A percentile compares a stretch with the other conserved stretches of the same genome.
Evolutionary conservation across 2,113 vertebrate genomes (phyloP).

Genomic region (Hippoglossus stenolepis): DNA sequence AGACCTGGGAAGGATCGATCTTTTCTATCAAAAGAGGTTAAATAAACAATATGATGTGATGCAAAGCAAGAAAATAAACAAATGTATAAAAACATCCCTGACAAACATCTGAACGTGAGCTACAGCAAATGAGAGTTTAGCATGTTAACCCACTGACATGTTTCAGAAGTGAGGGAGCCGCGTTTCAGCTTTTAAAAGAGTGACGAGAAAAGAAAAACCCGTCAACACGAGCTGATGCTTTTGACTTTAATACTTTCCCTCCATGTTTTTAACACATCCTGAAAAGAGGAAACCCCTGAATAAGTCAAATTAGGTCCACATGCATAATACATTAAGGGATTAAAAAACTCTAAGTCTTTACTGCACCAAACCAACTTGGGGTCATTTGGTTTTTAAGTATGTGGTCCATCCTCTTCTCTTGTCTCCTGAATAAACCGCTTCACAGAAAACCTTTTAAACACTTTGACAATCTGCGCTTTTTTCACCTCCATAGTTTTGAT

Average conservation of each 20-base stretch:
- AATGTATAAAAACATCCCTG: neutral
- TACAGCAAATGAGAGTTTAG: neutral
- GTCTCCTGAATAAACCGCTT: conserved; percentile 17
- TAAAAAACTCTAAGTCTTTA: conserved; percentile 53
- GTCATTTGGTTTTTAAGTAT: conserved; percentile 17
- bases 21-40: neutral
- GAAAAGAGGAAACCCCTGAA: conserved; percentile 33
- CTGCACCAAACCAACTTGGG: conserved; percentile 32
- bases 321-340: conserved; percentile 68
- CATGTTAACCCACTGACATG: neutral
- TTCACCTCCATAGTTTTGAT: neutral
- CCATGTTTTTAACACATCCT: conserved; percentile 1
- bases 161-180: neutral
- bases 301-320: conserved; percentile 42
- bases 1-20: too few relatives aligned
- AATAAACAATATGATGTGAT: neutral
- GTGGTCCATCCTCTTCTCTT: conserved; percentile 10
- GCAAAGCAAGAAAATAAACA: neutral
- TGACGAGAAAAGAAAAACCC: conserved; percentile 13
- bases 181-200: neutral
- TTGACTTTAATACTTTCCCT: conserved; percentile 16
- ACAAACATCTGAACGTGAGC: conserved; percentile 2
- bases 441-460: conserved; percentile 11
- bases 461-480: neutral
- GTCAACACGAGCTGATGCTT: conserved; percentile 18